Base-by-base conservation (phyloP, 2,888 invertebrate genomes). In the Tineola bisselliella region DNA sequence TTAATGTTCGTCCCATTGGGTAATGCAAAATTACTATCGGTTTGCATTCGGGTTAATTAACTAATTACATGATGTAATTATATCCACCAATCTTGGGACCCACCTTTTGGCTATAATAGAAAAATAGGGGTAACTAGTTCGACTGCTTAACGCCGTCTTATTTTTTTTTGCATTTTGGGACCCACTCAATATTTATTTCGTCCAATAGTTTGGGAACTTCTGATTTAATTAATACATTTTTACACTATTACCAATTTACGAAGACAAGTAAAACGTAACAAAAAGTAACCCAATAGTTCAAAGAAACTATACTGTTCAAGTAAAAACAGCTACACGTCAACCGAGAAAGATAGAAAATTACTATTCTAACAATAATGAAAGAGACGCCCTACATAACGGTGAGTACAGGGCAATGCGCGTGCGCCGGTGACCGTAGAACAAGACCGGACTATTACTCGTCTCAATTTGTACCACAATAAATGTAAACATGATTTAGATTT, bases 1-100 rank as follows among this genome's bases (percentile, higher is more conserved):
- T 54, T 54, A 54, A 54, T 54, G 54, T 25, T 48, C 3, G 54
- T 25, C 10, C 54, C 54, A 25, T 25, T 25, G 54, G 54, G 54
- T 2, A n/a, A 19, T 54, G 54, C 11, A 10, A 25, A 48, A 48
- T 17, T 13, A 18, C 5, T 38, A 38, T 38, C 10, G 38, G 38
- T 38, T 38, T 38, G 38, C 38, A 25, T 25, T 25, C 6, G 25
- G 25, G 25, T 25, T n/a, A 25, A 25, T 25, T 25, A 6, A 25
- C 25, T 25, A 25, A 25, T 25, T 25, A 25, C 25, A 25, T 25
- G 4, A 4, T 25, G 2, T 25, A 25, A 25, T 25, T n/a, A n/a
- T n/a, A n/a, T n/a, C n/a, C n/a, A n/a, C n/a, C n/a, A n/a, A n/a
- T n/a, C n/a, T n/a, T n/a, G n/a, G n/a, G n/a, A n/a, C n/a, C n/a